Conservation (phyloP, 92 coral and sea anemone species). For the Palythoa heliodiscus region DNA sequence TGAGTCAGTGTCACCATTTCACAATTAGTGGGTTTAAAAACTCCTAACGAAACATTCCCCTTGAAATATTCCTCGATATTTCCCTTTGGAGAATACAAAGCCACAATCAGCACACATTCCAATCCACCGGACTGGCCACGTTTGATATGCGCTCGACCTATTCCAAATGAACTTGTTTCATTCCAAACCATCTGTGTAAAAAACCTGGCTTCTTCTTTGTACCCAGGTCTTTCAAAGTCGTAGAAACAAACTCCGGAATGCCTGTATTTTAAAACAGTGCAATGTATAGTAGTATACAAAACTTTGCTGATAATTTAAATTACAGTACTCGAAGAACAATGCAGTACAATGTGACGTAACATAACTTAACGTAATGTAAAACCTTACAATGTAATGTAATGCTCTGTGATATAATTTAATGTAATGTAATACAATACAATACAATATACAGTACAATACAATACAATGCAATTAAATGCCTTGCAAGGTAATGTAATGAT, state of each 20-base stretch:
- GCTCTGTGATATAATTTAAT: too few species aligned
- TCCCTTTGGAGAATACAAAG: slow-evolving; percentile 23
- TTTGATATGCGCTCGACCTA: slow-evolving; percentile 22
- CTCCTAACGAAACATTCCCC: slow-evolving; percentile 18
- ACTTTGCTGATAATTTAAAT: too few species aligned
- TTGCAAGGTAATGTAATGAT: too few species aligned
- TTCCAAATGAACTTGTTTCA: not conserved
- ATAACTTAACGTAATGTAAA: too few species aligned
- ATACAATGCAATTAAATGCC: too few species aligned
- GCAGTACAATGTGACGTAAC: too few species aligned
- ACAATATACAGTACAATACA: too few species aligned
- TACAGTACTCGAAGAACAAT: too few species aligned
- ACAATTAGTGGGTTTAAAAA: slow-evolving; percentile 25
- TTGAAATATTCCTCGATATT: not conserved
- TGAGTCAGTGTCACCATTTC: not conserved
- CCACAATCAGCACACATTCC: slow-evolving; percentile 17
- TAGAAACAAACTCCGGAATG: slow-evolving; percentile 36
- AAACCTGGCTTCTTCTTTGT: slow-evolving; percentile 15
- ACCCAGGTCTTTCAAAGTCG: slow-evolving; percentile 29
- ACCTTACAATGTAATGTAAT: too few species aligned
- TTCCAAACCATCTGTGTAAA: slow-evolving; percentile 46
- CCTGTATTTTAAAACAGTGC: not conserved
- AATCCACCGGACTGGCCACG: not conserved
- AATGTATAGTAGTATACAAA: too few species aligned
- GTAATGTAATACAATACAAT: too few species aligned